Evolutionary conservation across 2,113 vertebrate species (phyloP), one percentile per base, ranked within the genome.

Genomic region (Dascyllus trimaculatus): DNA sequence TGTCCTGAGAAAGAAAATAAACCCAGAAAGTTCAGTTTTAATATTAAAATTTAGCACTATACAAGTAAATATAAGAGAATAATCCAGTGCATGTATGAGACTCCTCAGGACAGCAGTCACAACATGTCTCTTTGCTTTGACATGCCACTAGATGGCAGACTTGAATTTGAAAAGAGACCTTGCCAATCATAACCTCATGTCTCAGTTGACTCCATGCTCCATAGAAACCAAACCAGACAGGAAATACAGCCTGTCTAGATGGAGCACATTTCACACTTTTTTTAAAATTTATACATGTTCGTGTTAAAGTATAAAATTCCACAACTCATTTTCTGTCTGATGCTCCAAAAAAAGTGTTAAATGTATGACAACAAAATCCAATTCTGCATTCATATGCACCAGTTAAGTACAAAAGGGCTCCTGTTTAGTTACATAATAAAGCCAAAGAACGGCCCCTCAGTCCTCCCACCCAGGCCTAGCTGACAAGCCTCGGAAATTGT

Each of bases 71-170:
- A 56, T 24, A 54, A 54, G 2, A 15, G 9, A 19, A 21, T 49
- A 58, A 58, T 32, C 4, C 22, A 22, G 11, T 48, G 7, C 26
- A 49, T 2, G 8, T 26, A 60, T 29, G 8, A 58, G 22, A 71
- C 7, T 29, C 43, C 24, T 57, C 38, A 43, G 40, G 11, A 40
- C 38, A 35, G 32, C 32, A 35, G 32, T 35, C 3, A 29, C 26
- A 35, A 35, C 32, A 35, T 35, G 32, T 15, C 4, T 22, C 13
- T 53, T 60, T 73, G 11, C 26, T 25, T 40, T 52, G 32, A 86
- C 10, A 0, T 32, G 38, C 92, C 94, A 94, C 93, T 90, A 95
- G 94, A 93, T 95, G 94, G 92, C 93, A 93, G 85, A 88, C 86
- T 94, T 94, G 93, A 90, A 85, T 89, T 67, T 92, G 26, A 73